These are phyloP conservation scores for Trichomalopsis sarcophagae DNA, from an alignment of 1,140 invertebrate species.

Conservation along the genomic window DNA sequence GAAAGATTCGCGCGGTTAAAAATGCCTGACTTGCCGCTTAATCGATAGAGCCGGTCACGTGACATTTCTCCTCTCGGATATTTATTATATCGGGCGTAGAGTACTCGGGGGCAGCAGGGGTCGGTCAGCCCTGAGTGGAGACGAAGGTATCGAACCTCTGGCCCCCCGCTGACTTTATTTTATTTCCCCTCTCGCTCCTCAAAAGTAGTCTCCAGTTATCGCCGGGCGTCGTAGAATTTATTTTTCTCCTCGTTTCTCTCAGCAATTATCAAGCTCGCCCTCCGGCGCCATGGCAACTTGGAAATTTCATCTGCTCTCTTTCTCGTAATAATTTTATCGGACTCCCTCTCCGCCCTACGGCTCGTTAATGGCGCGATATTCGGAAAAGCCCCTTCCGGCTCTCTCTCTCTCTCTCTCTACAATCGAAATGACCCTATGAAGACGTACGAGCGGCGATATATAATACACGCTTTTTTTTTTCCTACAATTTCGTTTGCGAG, in stretches of 20 bases:
- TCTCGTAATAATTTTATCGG: constrained; percentile 64
- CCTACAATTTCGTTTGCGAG: background rate
- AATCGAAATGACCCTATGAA: constrained; percentile 16
- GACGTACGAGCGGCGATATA: background rate
- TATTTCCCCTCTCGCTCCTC: background rate
- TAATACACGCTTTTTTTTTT: background rate
- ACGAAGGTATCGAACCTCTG: constrained; percentile 11
- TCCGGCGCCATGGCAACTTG: constrained; percentile 57
- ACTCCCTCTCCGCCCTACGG: constrained; percentile 16
- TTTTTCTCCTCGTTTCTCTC: background rate
- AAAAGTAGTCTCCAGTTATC: background rate
- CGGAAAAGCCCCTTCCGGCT: constrained; percentile 15
- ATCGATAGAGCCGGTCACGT: constrained; percentile 44
- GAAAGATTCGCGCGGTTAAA: constrained; percentile 16
- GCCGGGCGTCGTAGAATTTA: background rate
- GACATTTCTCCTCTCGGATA: constrained; percentile 39
- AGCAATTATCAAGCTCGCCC: constrained; percentile 2
- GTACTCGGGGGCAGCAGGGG: background rate
- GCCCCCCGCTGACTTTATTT: background rate
- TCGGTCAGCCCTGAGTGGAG: background rate
- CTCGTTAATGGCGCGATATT: background rate
- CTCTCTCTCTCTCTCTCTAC: background rate
- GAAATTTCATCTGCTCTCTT: constrained; percentile 65
- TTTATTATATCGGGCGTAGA: constrained; percentile 44
- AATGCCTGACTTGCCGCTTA: constrained; percentile 21